Base-by-base conservation (phyloP, 2,888 invertebrate species). In the Drosophila bunnanda region DNA sequence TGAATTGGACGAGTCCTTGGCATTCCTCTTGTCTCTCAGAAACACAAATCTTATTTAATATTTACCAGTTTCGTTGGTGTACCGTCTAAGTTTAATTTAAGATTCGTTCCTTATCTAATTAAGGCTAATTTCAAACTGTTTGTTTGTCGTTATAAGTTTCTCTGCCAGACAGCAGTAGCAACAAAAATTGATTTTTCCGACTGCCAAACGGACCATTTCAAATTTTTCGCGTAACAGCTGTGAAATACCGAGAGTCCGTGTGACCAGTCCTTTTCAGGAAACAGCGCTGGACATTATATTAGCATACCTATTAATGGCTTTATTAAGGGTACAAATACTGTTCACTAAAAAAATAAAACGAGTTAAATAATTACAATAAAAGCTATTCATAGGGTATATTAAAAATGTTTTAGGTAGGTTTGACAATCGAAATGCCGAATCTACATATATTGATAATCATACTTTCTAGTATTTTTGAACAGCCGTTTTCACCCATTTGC, bases 121-220 rank as follows among this genome's bases (percentile, higher is more conserved):
- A 69, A 48, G 57, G 6, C 76, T 89, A 80, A 78, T 73, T 89
- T 89, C 84, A 83, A 84, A 84, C 89, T 72, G 66, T 44, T 32
- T 74, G 87, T 86, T 83, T 83, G 89, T 84, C 83, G 83, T 87
- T 86, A 85, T 32, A 48, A 69, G 72, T 71, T 59, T 43, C 38
- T 50, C 30, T 55, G 62, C 55, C 50, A 56, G 66, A 53, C 32
- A 55, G 62, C 50, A 73, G 43, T 44, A 43, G 56, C 36, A 60
- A 43, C 54, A 48, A 50, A 22, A 70, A 72, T 72, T 74, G 71
- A 72, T 72, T 72, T 72, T 72, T 72, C 75, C 38, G 20, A 32
- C 15, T 17, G 32, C 5, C 38, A 15, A 25, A 13, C 39, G 30
- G 20, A 52, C 50, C 50, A 52, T 22, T 52, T 52, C 20, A 50